phyloP scores from a whole-genome alignment of 2,888 invertebrate genomes.

The Dryobotodes eremita region DNA sequence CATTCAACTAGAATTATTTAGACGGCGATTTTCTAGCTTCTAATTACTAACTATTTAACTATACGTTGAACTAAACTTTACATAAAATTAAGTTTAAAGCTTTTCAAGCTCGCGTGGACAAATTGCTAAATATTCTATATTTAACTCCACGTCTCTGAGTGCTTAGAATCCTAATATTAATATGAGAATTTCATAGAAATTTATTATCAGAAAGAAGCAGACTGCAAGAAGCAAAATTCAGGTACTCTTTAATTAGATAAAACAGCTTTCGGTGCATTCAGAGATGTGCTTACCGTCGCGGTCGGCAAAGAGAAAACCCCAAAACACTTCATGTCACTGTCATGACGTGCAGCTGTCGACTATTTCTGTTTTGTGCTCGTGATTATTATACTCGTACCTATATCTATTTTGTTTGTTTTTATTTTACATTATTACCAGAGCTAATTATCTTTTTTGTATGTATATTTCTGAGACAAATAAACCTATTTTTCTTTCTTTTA shows the following conservation, averaged over 20 bases:
- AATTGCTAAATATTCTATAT: neutral
- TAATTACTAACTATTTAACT: too few relatives aligned
- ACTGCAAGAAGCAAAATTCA: neutral
- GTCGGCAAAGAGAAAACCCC: neutral
- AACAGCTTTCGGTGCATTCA: neutral
- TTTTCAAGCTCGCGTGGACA: neutral
- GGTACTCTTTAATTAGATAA: neutral
- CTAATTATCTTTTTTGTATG: too few relatives aligned
- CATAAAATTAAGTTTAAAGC: neutral
- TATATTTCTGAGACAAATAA: too few relatives aligned
- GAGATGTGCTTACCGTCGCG: too few relatives aligned
- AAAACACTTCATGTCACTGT: too few relatives aligned
- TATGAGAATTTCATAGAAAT: neutral
- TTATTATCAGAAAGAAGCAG: too few relatives aligned
- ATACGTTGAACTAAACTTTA: neutral
- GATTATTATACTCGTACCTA: too few relatives aligned
- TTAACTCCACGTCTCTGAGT: neutral
- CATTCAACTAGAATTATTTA: neutral
- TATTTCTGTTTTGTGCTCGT: too few relatives aligned
- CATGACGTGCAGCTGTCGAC: too few relatives aligned
- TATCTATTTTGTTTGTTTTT: too few relatives aligned
- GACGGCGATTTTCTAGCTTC: neutral
- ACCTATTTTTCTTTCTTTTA: too few relatives aligned
- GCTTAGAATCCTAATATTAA: neutral
- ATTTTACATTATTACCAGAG: too few relatives aligned